A percentile compares a stretch with the other conserved stretches of the same genome.
These are phyloP conservation scores for Morpho deidamia DNA, from an alignment of 2,888 invertebrate genomes.

Conservation along the genomic window DNA sequence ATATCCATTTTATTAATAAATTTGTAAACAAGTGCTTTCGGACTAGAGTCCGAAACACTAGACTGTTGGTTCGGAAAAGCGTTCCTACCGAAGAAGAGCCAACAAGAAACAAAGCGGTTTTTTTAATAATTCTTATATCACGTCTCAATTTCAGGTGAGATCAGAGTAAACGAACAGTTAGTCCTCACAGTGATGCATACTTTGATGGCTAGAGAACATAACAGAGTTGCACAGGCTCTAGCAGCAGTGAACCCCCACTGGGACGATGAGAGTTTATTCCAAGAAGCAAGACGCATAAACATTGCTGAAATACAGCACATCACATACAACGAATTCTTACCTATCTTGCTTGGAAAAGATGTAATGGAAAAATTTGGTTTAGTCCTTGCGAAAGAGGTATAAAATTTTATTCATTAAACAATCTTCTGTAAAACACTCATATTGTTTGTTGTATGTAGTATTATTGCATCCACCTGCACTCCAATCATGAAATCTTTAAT, in stretches of 20 bases:
- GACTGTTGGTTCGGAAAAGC: too few relatives aligned
- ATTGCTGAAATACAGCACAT: slow-evolving; percentile 93
- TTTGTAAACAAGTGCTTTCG: too few relatives aligned
- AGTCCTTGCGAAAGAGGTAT: slow-evolving; percentile 86
- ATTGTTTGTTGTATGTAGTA: too few relatives aligned
- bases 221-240: slow-evolving; percentile 87
- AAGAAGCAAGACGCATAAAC: slow-evolving; percentile 90
- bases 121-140: too few relatives aligned
- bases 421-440: too few relatives aligned
- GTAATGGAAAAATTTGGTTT: slow-evolving; percentile 95
- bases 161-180: slow-evolving; percentile 94
- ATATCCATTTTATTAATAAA: too few relatives aligned
- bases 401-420: neutral
- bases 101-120: too few relatives aligned
- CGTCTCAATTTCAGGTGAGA: slow-evolving; percentile 81
- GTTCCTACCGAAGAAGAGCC: too few relatives aligned
- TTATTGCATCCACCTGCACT: too few relatives aligned
- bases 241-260: slow-evolving; percentile 92
- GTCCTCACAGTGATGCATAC: slow-evolving; percentile 95
- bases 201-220: slow-evolving; percentile 93
- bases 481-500: too few relatives aligned
- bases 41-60: too few relatives aligned
- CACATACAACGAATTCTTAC: slow-evolving; percentile 93
- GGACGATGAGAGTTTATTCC: slow-evolving; percentile 95
- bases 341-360: slow-evolving; percentile 92